Percentiles rank a stretch among this genome's conserved stretches.
Conservation (phyloP, 1,140 invertebrate genomes). For the Dryas iulia region DNA sequence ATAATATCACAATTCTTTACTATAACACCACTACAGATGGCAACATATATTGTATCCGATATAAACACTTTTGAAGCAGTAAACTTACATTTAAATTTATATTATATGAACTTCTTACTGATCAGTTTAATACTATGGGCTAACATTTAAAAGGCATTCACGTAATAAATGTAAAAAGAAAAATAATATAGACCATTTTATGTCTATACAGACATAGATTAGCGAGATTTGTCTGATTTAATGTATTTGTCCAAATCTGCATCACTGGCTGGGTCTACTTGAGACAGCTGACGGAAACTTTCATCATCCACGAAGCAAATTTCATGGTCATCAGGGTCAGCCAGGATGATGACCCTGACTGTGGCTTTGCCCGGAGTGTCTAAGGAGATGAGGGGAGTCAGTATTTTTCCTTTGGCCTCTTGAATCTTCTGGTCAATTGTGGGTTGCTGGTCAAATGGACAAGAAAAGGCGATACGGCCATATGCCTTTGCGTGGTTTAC, state of each 20-base stretch:
- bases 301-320: constrained; percentile 99
- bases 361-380: constrained; percentile 98
- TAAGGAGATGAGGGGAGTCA: constrained; percentile 93
- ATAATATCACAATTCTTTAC: not conserved
- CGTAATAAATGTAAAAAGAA: not conserved
- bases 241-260: constrained; percentile 90
- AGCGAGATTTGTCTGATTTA: constrained; percentile 83
- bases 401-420: constrained; percentile 86
- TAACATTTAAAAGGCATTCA: not conserved
- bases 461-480: constrained; percentile 96
- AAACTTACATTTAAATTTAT: no score
- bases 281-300: constrained; percentile 93
- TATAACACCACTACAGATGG: not conserved
- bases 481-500: constrained; percentile 95
- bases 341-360: constrained; percentile 96
- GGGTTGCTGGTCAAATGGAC: constrained; percentile 88
- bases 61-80: not conserved
- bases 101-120: no score
- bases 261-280: constrained; percentile 92
- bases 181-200: no score
- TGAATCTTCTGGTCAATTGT: constrained; percentile 88
- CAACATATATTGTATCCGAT: not conserved
- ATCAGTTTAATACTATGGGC: not conserved
- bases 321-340: constrained; percentile 98
- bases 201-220: no score